Percentiles rank a stretch among this genome's conserved stretches.
These are phyloP conservation scores for Dascyllus trimaculatus DNA, from an alignment of 2,113 vertebrate species.

Conservation along the genomic window DNA sequence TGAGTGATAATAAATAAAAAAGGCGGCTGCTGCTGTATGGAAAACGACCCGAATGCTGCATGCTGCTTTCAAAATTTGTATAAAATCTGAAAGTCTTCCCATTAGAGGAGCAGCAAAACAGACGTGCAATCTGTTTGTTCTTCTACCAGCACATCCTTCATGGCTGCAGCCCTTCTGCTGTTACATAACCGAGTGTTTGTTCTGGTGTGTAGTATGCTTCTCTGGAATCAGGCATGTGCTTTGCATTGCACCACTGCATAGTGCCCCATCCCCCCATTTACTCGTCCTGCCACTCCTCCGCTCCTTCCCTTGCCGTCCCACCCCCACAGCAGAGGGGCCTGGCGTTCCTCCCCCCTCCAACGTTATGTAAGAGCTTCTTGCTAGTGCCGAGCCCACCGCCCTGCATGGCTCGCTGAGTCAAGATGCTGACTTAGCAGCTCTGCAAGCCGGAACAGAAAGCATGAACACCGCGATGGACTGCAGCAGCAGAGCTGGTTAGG, in stretches of 20 bases:
- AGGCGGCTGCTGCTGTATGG: background rate
- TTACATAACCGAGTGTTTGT: constrained; percentile 51
- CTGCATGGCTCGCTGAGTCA: constrained; percentile 43
- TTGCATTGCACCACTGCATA: constrained; percentile 54
- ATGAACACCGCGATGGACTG: constrained; percentile 22
- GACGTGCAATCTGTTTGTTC: background rate
- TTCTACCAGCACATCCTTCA: background rate
- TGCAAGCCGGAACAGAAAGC: background rate
- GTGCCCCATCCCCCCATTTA: constrained; percentile 52
- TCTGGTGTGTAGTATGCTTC: constrained; percentile 22
- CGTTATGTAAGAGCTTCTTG: constrained; percentile 62
- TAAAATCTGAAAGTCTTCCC: background rate
- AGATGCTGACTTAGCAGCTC: constrained; percentile 63
- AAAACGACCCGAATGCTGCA: background rate
- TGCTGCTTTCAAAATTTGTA: background rate
- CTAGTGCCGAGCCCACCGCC: constrained; percentile 8
- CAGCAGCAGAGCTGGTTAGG: background rate
- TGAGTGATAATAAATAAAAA: constrained; percentile 1
- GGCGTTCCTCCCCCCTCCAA: background rate
- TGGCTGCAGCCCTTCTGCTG: constrained; percentile 6
- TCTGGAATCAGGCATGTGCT: constrained; percentile 52
- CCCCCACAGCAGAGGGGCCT: background rate
- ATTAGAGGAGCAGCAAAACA: background rate
- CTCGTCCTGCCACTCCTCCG: constrained; percentile 3
- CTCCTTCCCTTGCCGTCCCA: background rate